Percentiles rank a stretch among this genome's conserved stretches.
Evolutionary conservation across 2,797 vertebrate species (phyloP).

Genomic region (Smutsia gigantea): DNA sequence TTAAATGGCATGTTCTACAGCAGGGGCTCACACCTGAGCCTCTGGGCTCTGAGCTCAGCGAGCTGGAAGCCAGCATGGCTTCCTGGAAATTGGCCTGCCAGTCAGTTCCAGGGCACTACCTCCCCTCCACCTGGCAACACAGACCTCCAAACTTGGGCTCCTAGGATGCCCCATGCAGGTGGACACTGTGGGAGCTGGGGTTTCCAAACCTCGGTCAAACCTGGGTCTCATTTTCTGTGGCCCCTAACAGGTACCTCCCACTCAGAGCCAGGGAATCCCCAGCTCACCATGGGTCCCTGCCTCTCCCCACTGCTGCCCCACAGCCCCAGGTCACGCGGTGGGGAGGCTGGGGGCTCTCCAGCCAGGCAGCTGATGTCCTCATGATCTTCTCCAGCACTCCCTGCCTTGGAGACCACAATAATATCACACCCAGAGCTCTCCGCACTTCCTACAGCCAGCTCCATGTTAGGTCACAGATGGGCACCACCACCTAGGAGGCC

Average conservation of each 20-base stretch:
- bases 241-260: neutral
- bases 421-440: neutral
- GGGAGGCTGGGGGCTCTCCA: slow-evolving; percentile 56
- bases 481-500: neutral
- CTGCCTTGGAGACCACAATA: neutral
- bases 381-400: slow-evolving; percentile 52
- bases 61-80: neutral
- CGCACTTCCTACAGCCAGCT: neutral
- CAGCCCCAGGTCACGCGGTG: slow-evolving; percentile 39
- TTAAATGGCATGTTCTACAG: neutral
- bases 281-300: neutral
- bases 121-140: neutral
- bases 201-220: neutral
- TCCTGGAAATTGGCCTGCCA: neutral
- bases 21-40: neutral
- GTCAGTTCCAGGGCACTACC: neutral
- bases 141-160: neutral
- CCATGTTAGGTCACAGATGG: neutral
- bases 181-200: neutral
- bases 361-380: slow-evolving; percentile 71
- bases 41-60: neutral
- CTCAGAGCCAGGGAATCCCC: slow-evolving; percentile 18
- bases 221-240: neutral
- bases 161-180: neutral
- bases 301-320: neutral